These are phyloP conservation scores for Nomada lathburiana DNA, from an alignment of 2,888 invertebrate species.

Conservation along the genomic window DNA sequence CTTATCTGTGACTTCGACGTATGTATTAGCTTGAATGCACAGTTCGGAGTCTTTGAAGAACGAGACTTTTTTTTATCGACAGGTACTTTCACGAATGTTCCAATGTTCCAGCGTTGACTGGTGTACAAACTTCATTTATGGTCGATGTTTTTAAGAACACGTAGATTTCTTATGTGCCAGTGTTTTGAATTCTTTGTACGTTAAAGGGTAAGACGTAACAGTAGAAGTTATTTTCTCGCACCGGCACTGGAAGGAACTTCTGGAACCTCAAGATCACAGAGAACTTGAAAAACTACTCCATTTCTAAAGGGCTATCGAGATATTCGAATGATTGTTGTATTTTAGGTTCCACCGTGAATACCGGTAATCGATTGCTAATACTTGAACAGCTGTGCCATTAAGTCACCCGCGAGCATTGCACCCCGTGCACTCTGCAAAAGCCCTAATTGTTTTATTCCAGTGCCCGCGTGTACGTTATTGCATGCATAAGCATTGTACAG, in stretches of 20 bases:
- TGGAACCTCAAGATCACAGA: conserved; percentile 9
- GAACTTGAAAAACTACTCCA: conserved; percentile 11
- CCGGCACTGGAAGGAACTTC: conserved; percentile 11
- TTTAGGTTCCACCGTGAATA: conserved; percentile 15
- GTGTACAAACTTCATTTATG: neutral
- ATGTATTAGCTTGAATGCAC: conserved; percentile 31
- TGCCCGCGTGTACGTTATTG: too few species aligned
- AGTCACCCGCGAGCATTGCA: neutral
- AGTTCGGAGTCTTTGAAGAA: neutral
- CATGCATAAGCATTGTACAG: too few species aligned
- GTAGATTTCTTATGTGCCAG: too few species aligned
- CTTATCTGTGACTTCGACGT: conserved; percentile 18
- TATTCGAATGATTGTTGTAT: conserved; percentile 2
- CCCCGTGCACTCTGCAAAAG: neutral
- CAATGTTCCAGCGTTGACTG: neutral
- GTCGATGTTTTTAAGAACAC: neutral
- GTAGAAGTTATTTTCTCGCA: neutral
- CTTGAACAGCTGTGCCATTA: neutral
- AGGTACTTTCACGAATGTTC: neutral
- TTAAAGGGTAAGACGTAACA: neutral
- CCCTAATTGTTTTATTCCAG: neutral
- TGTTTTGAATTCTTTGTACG: too few species aligned
- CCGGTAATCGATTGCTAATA: conserved; percentile 2
- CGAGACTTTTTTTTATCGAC: neutral
- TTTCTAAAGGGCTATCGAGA: conserved; percentile 12